A percentile compares a stretch with the other conserved stretches of the same genome.
phyloP scores from a whole-genome alignment of 1,140 invertebrate species.

The Nomia melanderi region DNA sequence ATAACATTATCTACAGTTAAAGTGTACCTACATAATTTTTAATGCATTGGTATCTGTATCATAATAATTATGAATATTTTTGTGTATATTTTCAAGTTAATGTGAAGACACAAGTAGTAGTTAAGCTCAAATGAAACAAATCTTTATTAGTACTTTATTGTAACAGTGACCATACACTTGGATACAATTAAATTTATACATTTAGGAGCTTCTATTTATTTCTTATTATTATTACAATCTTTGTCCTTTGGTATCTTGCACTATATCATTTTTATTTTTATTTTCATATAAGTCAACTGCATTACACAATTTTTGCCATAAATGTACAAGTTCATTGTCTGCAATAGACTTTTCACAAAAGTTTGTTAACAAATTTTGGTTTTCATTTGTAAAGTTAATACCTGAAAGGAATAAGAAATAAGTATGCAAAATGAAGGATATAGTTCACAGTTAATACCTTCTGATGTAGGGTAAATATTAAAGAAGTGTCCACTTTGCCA shows the following conservation, averaged over 20 bases:
- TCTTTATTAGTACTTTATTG: constrained; percentile 5
- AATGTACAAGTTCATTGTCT: neutral
- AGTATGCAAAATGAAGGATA: neutral
- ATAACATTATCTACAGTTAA: neutral
- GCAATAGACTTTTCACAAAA: constrained; percentile 25
- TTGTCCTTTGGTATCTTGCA: neutral
- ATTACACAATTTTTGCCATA: constrained; percentile 37
- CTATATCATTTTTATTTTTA: neutral
- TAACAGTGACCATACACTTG: neutral
- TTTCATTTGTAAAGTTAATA: constrained; percentile 36
- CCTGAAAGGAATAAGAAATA: constrained; percentile 35
- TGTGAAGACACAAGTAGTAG: too few species aligned
- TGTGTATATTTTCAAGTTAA: neutral
- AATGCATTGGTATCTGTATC: neutral
- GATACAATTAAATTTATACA: neutral
- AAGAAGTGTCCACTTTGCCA: constrained; percentile 53
- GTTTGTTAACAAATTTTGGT: constrained; percentile 30
- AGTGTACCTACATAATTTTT: neutral
- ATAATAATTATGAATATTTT: neutral
- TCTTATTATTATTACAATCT: neutral
- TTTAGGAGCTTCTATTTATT: neutral
- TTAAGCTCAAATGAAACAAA: too few species aligned
- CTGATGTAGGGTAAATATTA: constrained; percentile 33
- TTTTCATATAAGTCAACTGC: constrained; percentile 39
- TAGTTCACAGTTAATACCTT: constrained; percentile 36